Percentiles rank a stretch among this genome's conserved stretches.
Conservation (phyloP, 2,113 vertebrate genomes). For the Halcyon malimbica region DNA sequence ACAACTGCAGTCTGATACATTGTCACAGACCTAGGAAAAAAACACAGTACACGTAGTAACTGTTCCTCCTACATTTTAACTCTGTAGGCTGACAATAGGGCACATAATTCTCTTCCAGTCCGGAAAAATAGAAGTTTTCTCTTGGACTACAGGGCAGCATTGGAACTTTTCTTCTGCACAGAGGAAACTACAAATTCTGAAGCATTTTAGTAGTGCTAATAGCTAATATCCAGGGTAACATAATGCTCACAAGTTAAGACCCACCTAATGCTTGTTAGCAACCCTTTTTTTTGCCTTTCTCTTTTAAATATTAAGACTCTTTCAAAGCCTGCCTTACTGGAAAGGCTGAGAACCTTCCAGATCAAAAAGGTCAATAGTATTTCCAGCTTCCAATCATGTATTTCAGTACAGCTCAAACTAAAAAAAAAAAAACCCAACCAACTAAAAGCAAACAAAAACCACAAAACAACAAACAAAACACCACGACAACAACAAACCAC, state of each 20-base stretch:
- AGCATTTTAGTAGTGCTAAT: not conserved
- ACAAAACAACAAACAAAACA: too few relatives aligned
- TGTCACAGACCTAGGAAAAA: not conserved
- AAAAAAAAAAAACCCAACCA: not conserved
- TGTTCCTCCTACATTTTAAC: not conserved
- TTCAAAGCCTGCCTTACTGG: not conserved
- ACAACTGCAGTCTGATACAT: not conserved
- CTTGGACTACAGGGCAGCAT: not conserved
- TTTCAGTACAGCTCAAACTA: not conserved
- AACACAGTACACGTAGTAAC: not conserved
- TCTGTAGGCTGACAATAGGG: rapidly evolving
- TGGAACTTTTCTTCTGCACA: not conserved
- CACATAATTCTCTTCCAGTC: not conserved
- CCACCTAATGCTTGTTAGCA: not conserved
- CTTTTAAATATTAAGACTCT: not conserved
- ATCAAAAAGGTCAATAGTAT: not conserved
- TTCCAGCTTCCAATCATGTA: not conserved
- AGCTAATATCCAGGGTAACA: not conserved
- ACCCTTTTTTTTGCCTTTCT: too few relatives aligned
- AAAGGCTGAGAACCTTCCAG: not conserved
- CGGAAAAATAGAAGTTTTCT: not conserved
- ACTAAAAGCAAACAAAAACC: too few relatives aligned
- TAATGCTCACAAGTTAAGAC: not conserved
- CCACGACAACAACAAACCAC: too few relatives aligned
- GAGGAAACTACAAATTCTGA: not conserved